Evolutionary conservation across 1,140 invertebrate species (phyloP), one percentile per base, ranked within the genome.

Genomic region (Drosophila nikananu): DNA sequence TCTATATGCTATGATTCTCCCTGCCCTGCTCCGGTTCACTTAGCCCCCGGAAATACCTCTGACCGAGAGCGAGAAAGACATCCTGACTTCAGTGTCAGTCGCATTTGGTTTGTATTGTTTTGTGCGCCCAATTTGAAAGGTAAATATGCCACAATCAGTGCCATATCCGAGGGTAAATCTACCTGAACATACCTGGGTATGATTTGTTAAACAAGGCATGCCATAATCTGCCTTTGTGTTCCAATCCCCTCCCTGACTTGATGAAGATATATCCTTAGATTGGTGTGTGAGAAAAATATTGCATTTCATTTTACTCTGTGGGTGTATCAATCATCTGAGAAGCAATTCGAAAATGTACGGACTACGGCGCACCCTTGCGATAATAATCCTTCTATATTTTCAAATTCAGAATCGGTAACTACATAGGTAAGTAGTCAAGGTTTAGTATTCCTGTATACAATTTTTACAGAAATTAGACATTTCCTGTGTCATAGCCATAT

Each of bases 71-170:
- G n/a, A 46, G 44, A 7, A 3, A 3, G 46, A 49, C 66, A 68
- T 58, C 54, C 59, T 76, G 70, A 80, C 76, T 87, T 73, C 71
- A 46, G 21, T 42, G 66, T 52, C 80, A 87, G 63, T 42, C 37
- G 52, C 46, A 60, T 46, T 60, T 65, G 59, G 35, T 73, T 64
- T 64, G 51, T 54, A 55, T 67, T 78, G 72, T 68, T 51, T 65
- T 46, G 15, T 52, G 25, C 37, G 27, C 32, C 27, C 49, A 77
- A 67, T 75, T 73, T 37, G 58, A 61, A 81, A 82, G 58, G 86
- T 82, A 90, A 89, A 89, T 79, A 89, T 90, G 81, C 64, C 86
- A 90, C 77, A 73, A 64, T 25, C 65, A 86, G 57, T 48, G 51
- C 23, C 58, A 55, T 23, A 41, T 48, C 6, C 5, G 46, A 25